phyloP scores from a whole-genome alignment of 1,140 invertebrate species.

The Caenorhabditis remanei region DNA sequence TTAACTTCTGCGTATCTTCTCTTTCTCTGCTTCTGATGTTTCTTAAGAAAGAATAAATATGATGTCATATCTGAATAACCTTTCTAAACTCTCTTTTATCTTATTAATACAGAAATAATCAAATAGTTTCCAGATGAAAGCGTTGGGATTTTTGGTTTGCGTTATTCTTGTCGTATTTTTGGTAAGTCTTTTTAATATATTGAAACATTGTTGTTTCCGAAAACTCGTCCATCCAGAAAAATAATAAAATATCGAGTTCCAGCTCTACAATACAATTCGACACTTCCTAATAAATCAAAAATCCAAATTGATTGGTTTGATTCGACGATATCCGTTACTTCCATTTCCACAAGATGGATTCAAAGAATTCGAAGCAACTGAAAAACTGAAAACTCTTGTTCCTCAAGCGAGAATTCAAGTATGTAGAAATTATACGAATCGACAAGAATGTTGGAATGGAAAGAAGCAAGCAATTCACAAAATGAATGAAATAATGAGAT shows the following conservation, averaged over 20 bases:
- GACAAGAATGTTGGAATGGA: neutral
- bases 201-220: neutral
- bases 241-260: too few species aligned
- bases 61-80: too few species aligned
- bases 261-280: neutral
- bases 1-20: too few species aligned
- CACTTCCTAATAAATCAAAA: neutral
- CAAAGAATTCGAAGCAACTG: neutral
- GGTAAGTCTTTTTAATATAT: neutral
- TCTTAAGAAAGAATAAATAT: too few species aligned
- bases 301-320: neutral
- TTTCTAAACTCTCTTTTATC: neutral
- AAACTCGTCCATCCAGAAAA: too few species aligned
- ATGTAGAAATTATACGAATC: neutral
- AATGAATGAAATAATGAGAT: constrained; percentile 17
- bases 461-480: neutral
- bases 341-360: neutral
- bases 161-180: neutral
- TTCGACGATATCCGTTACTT: neutral
- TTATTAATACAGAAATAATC: neutral
- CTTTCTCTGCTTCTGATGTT: too few species aligned
- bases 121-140: constrained; percentile 18
- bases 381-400: neutral
- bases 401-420: neutral
- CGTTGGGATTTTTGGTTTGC: constrained; percentile 3